Percentiles rank a stretch among this genome's conserved stretches.
These are phyloP conservation scores for Crematogaster levior DNA, from an alignment of 2,888 invertebrate species.

Conservation along the genomic window DNA sequence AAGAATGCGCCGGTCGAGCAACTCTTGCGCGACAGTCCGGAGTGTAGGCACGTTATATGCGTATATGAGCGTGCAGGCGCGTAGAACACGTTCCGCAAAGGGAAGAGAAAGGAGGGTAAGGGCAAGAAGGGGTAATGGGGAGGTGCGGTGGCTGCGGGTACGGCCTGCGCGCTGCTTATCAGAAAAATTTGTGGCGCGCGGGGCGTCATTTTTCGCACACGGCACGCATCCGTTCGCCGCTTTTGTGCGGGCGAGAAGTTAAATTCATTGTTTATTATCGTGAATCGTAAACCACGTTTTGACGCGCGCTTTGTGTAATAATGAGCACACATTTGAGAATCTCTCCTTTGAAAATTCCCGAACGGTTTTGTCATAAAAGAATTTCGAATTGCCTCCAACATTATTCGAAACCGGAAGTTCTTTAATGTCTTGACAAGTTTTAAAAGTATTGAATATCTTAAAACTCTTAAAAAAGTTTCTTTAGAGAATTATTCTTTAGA, in stretches of 20 bases:
- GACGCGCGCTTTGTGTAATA: constrained; percentile 1
- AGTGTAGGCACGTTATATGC: constrained; percentile 65
- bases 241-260: constrained; percentile 41
- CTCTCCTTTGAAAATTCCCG: not conserved
- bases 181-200: constrained; percentile 68
- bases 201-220: constrained; percentile 51
- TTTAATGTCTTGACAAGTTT: not conserved
- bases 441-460: not conserved
- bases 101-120: constrained; percentile 36
- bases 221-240: constrained; percentile 41
- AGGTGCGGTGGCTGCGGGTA: not conserved
- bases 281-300: not conserved
- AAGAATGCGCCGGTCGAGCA: constrained; percentile 77
- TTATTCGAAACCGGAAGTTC: not conserved
- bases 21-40: constrained; percentile 76
- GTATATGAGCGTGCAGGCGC: constrained; percentile 72
- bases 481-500: not conserved
- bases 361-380: not conserved
- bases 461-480: not conserved
- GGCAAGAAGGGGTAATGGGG: not conserved
- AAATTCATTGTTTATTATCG: constrained; percentile 39
- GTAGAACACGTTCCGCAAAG: constrained; percentile 72
- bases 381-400: not conserved
- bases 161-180: constrained; percentile 63
- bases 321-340: not conserved